These are phyloP conservation scores for Sebastes hubbsi DNA, from an alignment of 2,797 vertebrate genomes.

Conservation along the genomic window DNA sequence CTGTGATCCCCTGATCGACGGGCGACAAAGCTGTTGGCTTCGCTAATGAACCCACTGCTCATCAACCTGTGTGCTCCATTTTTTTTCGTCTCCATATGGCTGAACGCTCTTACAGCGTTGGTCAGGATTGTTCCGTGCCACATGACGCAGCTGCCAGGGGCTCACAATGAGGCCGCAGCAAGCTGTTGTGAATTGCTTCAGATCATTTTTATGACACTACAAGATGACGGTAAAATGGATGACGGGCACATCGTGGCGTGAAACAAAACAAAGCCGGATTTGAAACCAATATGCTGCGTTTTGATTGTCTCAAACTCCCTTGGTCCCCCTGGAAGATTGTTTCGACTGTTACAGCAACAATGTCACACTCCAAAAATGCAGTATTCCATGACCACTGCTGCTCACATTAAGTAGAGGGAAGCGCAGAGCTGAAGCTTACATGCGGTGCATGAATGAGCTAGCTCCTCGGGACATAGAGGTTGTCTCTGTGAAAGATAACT, in stretches of 20 bases:
- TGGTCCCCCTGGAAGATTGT: neutral
- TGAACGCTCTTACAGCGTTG: neutral
- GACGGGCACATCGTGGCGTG: neutral
- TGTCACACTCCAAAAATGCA: constrained; percentile 20
- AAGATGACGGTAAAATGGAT: neutral
- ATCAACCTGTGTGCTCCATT: neutral
- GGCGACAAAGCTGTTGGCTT: neutral
- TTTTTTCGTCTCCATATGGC: constrained; percentile 12
- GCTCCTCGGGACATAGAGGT: constrained; percentile 30
- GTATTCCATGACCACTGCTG: neutral
- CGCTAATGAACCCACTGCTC: neutral
- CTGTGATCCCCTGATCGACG: neutral
- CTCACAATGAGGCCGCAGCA: neutral
- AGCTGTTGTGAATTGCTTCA: constrained; percentile 13
- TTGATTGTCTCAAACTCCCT: neutral
- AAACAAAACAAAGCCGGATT: constrained; percentile 18
- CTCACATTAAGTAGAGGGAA: constrained; percentile 11
- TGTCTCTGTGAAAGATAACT: constrained; percentile 42
- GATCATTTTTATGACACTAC: constrained; percentile 30
- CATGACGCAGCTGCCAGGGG: constrained; percentile 12
- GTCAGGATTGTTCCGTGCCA: neutral
- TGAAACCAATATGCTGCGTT: neutral
- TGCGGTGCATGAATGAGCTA: neutral
- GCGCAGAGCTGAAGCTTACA: constrained; percentile 7
- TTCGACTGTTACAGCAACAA: constrained; percentile 12